Evolutionary conservation across 2,113 vertebrate species (phyloP).

Genomic region (Hemibagrus wyckioides): DNA sequence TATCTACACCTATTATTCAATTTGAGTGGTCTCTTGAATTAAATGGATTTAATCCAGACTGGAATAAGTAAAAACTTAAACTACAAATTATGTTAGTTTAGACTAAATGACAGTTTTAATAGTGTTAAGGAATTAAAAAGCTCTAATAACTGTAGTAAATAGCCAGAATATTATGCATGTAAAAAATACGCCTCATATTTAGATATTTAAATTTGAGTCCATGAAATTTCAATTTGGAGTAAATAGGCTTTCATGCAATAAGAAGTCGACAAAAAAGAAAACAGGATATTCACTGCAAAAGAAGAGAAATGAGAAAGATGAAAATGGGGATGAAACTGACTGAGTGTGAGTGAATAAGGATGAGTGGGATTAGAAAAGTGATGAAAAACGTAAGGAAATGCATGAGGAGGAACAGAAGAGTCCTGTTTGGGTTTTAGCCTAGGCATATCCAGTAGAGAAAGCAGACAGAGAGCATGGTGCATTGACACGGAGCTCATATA

Average conservation of each 20-base stretch:
- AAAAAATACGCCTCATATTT: neutral
- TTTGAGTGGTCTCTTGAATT: neutral
- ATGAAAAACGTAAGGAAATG: conserved; percentile 1
- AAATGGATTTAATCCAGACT: neutral
- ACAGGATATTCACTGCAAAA: neutral
- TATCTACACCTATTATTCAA: neutral
- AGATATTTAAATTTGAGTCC: neutral
- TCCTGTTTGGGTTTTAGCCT: conserved; percentile 14
- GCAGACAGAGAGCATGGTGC: conserved; percentile 22
- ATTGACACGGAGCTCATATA: conserved; percentile 47
- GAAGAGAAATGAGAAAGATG: neutral
- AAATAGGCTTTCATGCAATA: neutral
- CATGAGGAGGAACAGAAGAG: neutral
- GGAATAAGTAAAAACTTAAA: neutral
- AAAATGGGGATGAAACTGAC: neutral
- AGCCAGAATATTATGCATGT: neutral
- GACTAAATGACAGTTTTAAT: neutral
- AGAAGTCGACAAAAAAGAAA: neutral
- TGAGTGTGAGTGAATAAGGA: conserved; percentile 29
- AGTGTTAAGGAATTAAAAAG: neutral
- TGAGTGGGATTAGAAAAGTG: conserved; percentile 29
- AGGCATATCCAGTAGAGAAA: conserved; percentile 19
- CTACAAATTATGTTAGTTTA: neutral
- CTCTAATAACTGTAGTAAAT: neutral
- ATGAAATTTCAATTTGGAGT: neutral